Conservation (phyloP, 2,888 invertebrate genomes). For the Dicyrtoma fusca region DNA sequence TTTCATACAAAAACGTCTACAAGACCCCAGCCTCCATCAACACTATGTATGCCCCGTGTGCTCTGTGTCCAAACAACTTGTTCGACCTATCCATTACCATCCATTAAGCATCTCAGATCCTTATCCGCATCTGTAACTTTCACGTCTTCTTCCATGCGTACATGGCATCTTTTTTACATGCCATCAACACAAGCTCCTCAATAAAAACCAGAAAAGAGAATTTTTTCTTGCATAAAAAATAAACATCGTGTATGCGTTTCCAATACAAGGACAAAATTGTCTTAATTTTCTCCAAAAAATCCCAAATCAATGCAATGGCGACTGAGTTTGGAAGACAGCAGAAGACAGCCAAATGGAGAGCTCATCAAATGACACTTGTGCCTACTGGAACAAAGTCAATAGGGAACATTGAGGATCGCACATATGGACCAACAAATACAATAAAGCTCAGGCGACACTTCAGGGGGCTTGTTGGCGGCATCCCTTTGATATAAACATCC, state of each 20-base stretch:
- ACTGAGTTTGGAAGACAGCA: no score
- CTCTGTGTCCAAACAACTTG: background rate
- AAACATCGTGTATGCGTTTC: no score
- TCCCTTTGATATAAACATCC: constrained; percentile 10
- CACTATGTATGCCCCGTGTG: background rate
- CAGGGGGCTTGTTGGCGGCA: constrained; percentile 15
- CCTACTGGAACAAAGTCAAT: constrained; percentile 3
- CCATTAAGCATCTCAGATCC: constrained; percentile 9
- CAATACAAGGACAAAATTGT: no score
- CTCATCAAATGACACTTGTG: constrained; percentile 17
- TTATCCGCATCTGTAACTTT: background rate
- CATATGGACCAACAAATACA: background rate
- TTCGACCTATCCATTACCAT: constrained; percentile 14
- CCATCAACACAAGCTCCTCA: background rate
- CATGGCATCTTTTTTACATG: background rate
- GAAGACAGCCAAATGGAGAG: background rate
- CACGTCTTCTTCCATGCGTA: background rate
- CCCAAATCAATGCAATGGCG: no score
- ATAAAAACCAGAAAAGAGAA: no score
- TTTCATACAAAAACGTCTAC: background rate
- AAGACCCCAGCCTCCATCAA: background rate
- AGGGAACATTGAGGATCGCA: background rate
- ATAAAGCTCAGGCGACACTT: background rate
- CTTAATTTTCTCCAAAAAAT: no score
- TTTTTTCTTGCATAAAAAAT: no score